Conservation (phyloP, 64 coral and sea anemone genomes). For the Montipora cactus region DNA sequence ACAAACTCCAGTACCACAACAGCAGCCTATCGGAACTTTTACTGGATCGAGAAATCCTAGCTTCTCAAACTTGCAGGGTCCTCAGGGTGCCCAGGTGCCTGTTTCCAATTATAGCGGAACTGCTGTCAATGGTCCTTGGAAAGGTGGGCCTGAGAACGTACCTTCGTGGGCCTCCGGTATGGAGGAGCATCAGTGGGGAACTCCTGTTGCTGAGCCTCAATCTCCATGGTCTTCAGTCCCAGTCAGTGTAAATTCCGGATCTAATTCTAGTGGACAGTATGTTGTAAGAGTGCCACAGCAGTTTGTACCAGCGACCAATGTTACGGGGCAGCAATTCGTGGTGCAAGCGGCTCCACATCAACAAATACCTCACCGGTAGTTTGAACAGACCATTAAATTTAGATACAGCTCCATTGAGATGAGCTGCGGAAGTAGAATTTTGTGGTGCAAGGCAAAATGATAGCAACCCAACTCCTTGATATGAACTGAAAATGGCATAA, state of each 20-base stretch:
- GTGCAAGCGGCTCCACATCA: conserved; percentile 28
- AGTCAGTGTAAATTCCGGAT: background rate
- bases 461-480: background rate
- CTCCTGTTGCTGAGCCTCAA: conserved; percentile 23
- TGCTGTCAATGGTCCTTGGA: conserved; percentile 35
- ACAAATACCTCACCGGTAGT: conserved; percentile 53
- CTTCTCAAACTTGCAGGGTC: conserved; percentile 9
- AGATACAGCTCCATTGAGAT: background rate
- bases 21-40: conserved; percentile 18
- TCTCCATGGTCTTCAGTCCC: background rate
- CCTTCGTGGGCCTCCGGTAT: background rate
- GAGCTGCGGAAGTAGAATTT: too few relatives aligned
- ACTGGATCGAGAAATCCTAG: conserved; percentile 15
- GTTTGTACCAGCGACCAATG: conserved; percentile 6
- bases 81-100: conserved; percentile 10
- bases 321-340: conserved; percentile 10
- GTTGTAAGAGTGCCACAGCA: conserved; percentile 36
- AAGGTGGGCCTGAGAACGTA: conserved; percentile 31
- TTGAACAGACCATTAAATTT: conserved; percentile 13
- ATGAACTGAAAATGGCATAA: background rate
- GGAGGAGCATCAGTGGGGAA: conserved; percentile 21
- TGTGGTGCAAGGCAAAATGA: background rate
- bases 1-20: background rate
- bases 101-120: conserved; percentile 35
- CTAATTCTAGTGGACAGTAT: conserved; percentile 35